Conservation (phyloP, 2,888 invertebrate genomes). For the Iselma pallidipennis region DNA sequence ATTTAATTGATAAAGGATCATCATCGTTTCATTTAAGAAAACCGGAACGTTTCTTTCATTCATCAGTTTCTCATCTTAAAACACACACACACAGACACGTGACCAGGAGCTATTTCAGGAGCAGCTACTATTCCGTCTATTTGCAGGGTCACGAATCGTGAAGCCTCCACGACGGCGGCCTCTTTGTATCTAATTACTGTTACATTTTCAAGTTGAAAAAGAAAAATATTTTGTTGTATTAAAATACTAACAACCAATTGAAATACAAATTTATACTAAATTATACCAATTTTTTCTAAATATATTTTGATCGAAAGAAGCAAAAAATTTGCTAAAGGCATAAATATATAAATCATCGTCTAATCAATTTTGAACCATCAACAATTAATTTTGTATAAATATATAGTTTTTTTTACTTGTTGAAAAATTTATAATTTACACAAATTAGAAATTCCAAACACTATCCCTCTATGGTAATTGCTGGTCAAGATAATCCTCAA, state of each 20-base stretch:
- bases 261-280: neutral
- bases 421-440: neutral
- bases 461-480: neutral
- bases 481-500: neutral
- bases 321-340: neutral
- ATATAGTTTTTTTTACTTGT: neutral
- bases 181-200: constrained; percentile 42
- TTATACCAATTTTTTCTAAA: neutral
- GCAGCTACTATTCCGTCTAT: constrained; percentile 26
- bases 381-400: neutral
- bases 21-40: neutral
- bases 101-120: constrained; percentile 21
- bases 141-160: constrained; percentile 35
- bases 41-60: constrained; percentile 17
- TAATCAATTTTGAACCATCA: neutral
- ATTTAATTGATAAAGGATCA: neutral
- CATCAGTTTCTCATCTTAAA: constrained; percentile 15
- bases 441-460: neutral
- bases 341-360: neutral
- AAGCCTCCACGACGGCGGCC: constrained; percentile 33
- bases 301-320: neutral
- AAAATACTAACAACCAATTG: neutral
- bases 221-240: neutral
- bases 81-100: constrained; percentile 12
- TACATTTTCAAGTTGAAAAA: constrained; percentile 31